Base-by-base conservation (phyloP, 1,140 invertebrate species). In the Adelges cooleyi region DNA sequence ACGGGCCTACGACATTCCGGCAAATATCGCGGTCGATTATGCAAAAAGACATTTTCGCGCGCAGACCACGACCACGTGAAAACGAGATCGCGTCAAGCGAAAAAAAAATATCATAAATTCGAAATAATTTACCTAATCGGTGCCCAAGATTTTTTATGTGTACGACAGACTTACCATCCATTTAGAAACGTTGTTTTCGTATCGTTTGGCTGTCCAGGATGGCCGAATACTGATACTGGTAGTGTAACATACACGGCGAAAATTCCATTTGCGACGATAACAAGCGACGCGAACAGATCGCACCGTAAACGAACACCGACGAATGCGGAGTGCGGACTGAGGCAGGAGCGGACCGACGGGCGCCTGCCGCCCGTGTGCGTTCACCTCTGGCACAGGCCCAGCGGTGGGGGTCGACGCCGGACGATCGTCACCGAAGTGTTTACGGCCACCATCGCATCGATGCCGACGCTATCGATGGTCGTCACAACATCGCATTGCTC, bases 241-340 rank as follows among this genome's bases (percentile, higher is more conserved):
- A 42, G n/a, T 46, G 44, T 48, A 42, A 46, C 23, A 25, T 40
- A 25, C 38, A 17, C 40, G 40, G 42, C 56, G 56, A 62, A 62
- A 62, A 48, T 62, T 62, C 56, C 56, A 62, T 62, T 62, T 62
- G 42, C 56, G 25, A 62, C 42, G 56, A 62, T 10, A 22, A 33
- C 42, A 42, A 8, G 8, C 25, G 40, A 33, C 42, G 11, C 4
- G 13, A 15, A 0, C 5, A 2, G 18, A n/a, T 10, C 9, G 8
- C 17, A 62, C 25, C 4, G 2, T 0, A 62, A 40, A 13, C 42
- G 40, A 62, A 29, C 25, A 62, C 56, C 56, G 56, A 20, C 56
- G 25, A 62, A 62, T 62, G 40, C 42, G 42, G 25, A 62, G 46
- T 62, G 40, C 42, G 42, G 56, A 62, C 56, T 62, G 56, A 25